Base-by-base conservation (phyloP, 2,113 vertebrate genomes). In the Trogon surrucura region DNA sequence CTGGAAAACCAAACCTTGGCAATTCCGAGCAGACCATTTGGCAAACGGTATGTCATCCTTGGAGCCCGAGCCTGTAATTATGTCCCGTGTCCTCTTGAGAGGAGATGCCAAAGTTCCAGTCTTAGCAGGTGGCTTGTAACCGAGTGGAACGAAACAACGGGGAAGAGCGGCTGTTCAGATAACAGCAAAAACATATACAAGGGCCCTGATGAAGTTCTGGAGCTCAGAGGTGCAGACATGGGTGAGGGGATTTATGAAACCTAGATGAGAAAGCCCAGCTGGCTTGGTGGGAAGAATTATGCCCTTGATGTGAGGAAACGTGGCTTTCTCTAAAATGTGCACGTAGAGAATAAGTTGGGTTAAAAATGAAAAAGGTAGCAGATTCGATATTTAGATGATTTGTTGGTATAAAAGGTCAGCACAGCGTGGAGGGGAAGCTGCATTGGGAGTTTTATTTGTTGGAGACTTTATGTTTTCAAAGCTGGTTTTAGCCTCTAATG, bases 91-190 rank as follows among this genome's bases (percentile, higher is more conserved):
- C 84, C 89, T 91, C 62, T 45, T 14, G 77, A 89, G 80, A 79
- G 64, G 89, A 88, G 84, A 45, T 85, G 95, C 93, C 93, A 80
- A 89, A 72, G 78, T 91, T 94, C 48, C 89, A 89, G 70, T 45
- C 77, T 89, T 85, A 95, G 91, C 95, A 95, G 93, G 93, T 97
- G 95, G 87, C 89, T 80, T 85, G 58, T 50, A 72, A 84, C 61
- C 5, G 5, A 72, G 34, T 36, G 75, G 81, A 85, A 65, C 30
- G 73, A 60, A 85, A 38, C 50, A 50, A 29, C n/a, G 38, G 27
- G 34, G 70, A 69, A 30, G 0, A 2, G 19, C 9, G 38, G 34
- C 57, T 87, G 53, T 21, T 23, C 51, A 27, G 26, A 53, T 85
- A 71, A 62, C 41, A 84, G 85, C 75, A 73, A 88, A 85, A 90